Percentiles rank a stretch among this genome's conserved stretches.
Conservation (phyloP, 2,888 invertebrate species). For the Hoplodrina blanda region DNA sequence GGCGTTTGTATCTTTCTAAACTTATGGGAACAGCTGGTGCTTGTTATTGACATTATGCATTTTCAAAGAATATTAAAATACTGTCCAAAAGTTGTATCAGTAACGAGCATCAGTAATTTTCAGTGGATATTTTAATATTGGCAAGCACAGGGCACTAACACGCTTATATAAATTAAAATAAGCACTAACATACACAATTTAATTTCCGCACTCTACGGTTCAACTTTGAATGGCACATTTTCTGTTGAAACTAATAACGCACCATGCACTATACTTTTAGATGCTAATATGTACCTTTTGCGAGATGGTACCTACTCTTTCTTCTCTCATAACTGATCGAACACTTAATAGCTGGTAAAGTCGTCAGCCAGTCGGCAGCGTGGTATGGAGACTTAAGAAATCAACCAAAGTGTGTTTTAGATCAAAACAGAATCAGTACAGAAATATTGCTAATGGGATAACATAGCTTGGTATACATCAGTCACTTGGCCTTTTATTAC, state of each 20-base stretch:
- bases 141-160: conserved; percentile 46
- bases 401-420: neutral
- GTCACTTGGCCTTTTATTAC: no score
- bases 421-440: neutral
- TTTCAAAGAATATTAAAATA: neutral
- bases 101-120: conserved; percentile 34
- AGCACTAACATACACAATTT: conserved; percentile 31
- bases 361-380: neutral
- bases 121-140: neutral
- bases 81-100: neutral
- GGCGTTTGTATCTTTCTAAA: neutral
- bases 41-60: conserved; percentile 22
- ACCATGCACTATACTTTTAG: conserved; percentile 39
- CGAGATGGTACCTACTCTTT: neutral
- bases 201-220: conserved; percentile 29
- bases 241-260: conserved; percentile 18
- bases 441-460: no score
- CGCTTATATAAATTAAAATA: conserved; percentile 44
- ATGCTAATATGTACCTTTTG: conserved; percentile 18
- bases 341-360: neutral
- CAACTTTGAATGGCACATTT: conserved; percentile 25
- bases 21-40: conserved; percentile 2
- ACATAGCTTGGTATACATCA: no score
- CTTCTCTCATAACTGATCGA: neutral
- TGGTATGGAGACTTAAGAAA: conserved; percentile 1